Conservation (phyloP, 2,797 vertebrate species). For the Dicrostonyx torquatus region DNA sequence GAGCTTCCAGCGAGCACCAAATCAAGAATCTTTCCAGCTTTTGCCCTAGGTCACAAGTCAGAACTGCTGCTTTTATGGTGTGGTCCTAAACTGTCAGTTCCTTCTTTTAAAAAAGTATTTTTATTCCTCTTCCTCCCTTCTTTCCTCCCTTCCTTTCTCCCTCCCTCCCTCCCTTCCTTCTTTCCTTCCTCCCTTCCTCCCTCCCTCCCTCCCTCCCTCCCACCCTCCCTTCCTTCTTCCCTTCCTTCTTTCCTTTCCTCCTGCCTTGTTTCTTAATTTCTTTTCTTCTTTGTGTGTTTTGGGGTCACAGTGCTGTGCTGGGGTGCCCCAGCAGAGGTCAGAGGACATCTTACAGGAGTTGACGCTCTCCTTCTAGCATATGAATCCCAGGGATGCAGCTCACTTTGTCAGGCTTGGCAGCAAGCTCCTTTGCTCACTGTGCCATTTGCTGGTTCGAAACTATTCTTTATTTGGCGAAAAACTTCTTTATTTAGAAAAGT, state of each 20-base stretch:
- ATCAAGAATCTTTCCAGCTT: not conserved
- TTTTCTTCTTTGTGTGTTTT: not conserved
- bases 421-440: not conserved
- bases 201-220: accelerated
- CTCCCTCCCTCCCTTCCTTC: accelerated
- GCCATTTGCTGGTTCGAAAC: not conserved
- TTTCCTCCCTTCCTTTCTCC: accelerated
- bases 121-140: no score
- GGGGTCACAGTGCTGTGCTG: not conserved
- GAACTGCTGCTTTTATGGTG: not conserved
- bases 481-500: not conserved
- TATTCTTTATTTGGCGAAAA: not conserved
- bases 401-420: not conserved
- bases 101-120: not conserved
- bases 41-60: not conserved
- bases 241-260: no score
- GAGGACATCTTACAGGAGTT: not conserved
- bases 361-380: not conserved
- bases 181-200: accelerated
- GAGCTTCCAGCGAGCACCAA: not conserved
- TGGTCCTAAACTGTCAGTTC: not conserved
- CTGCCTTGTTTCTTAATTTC: not conserved
- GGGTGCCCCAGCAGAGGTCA: not conserved
- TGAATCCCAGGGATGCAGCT: not conserved
- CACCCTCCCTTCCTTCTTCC: accelerated